Base-by-base conservation (phyloP, 1,140 invertebrate genomes). In the Cherax quadricarinatus region DNA sequence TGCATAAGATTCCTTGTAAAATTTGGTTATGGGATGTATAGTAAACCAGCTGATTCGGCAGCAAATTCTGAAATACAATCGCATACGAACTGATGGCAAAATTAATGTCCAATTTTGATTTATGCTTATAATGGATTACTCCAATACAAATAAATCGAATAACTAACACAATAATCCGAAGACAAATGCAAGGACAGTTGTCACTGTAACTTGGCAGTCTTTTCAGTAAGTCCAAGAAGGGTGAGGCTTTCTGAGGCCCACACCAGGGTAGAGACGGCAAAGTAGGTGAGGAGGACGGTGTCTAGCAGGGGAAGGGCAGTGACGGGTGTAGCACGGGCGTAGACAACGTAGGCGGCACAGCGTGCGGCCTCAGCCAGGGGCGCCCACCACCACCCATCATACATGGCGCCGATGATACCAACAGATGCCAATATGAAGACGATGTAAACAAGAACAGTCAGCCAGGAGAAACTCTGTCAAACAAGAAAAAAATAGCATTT, bases 381-480 rank as follows among this genome's bases (percentile, higher is more conserved):
- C 88, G 92, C 92, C 92, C 88, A 86, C 85, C 88, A 84, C 83
- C 86, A 90, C 51, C 88, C 92, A 66, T 93, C 92, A 73, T 91
- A 88, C 85, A 91, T 90, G 80, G 89, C 89, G 7, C 92, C 88
- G 12, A 93, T 78, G 70, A 90, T 91, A 7, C 84, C 88, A n/a
- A 78, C 70, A 1, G 88, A 86, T 21, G 80, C 30, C 41, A 93
- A 78, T 18, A 93, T 82, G 78, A 90, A 89, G 1, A 24, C 79
- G 51, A 78, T 86, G 88, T 78, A 91, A 12, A 83, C 57, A 41
- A 91, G 84, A 0, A 48, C 83, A 9, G 53, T 51, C 49, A 83
- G 10, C 92, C 84, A 86, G n/a, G 92, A 85, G 66, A 80, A 80
- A 7, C 48, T 81, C 92, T 91, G 83, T 81, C 14, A n/a, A 30